These are phyloP conservation scores for Plutella xylostella DNA, from an alignment of 2,888 invertebrate species.

Conservation along the genomic window DNA sequence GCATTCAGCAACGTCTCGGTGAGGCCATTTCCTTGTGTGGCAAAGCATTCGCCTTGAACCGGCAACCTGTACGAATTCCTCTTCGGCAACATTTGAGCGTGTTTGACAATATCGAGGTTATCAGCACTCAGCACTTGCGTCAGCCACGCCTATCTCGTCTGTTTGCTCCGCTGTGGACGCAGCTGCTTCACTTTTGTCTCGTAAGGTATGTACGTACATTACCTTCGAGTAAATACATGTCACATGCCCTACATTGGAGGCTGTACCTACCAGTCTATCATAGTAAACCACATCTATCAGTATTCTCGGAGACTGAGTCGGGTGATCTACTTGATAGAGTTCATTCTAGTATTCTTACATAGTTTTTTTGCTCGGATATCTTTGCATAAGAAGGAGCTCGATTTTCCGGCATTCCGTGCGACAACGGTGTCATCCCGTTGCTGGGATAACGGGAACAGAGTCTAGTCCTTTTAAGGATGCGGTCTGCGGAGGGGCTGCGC, in stretches of 20 bases:
- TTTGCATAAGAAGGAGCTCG: constrained; percentile 4
- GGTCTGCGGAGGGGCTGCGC: constrained; percentile 25
- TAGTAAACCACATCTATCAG: not conserved
- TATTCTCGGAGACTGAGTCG: not conserved
- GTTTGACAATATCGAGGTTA: constrained; percentile 24
- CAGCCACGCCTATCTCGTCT: constrained; percentile 5
- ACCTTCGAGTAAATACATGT: not conserved
- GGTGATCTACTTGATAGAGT: not conserved
- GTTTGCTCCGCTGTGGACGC: not conserved
- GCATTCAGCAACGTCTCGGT: too few species aligned
- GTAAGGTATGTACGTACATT: not conserved
- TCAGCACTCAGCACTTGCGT: constrained; percentile 13
- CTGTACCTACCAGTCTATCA: not conserved
- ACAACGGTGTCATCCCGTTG: constrained; percentile 41
- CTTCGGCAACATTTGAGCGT: constrained; percentile 10
- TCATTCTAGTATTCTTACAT: not conserved
- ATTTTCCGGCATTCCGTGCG: constrained; percentile 27
- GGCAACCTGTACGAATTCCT: constrained; percentile 23
- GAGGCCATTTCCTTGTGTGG: constrained; percentile 38
- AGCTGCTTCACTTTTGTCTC: not conserved
- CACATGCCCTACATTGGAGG: not conserved
- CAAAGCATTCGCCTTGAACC: constrained; percentile 35
- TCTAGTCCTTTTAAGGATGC: constrained; percentile 54
- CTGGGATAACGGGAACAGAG: constrained; percentile 49
- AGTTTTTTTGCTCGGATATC: constrained; percentile 4